Evolutionary conservation across 2,113 vertebrate species (phyloP), one percentile per base, ranked within the genome.

Genomic region (Euleptes europaea): DNA sequence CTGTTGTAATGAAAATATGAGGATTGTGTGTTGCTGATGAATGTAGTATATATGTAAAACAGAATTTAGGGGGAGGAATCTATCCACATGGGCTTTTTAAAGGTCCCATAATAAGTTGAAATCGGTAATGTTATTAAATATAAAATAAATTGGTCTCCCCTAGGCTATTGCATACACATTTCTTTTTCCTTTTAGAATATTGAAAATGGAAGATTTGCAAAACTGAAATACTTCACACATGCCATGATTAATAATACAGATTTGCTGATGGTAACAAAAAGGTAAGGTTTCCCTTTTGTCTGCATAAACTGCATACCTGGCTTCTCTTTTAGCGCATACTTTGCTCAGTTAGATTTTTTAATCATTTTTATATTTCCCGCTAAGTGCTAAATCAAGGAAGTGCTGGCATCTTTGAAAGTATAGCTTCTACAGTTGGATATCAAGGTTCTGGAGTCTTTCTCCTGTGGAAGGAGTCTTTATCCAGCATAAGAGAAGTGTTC

Each of bases 191-290:
- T 94, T 84, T 96, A 99, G 98, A 98, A 97, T 97, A 98, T 99
- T 94, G 98, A 99, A 96, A 98, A 99, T 7, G 98, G 98, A 94
- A 97, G 98, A 94, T 99, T 99, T 97, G 97, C 98, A 93, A 98
- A 98, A 95, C 98, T 97, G 93, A 97, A 94, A 93, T 99, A 99
- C 86, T 98, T 99, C 95, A 97, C 98, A 85, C 98, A 99, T 89
- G 98, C 98, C 89, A 99, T 97, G 95, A 97, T 99, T 89, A 99
- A 99, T 92, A 98, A 97, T 44, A 98, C 98, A 0, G 98, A 99
- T 95, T 97, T 98, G 92, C 94, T 99, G 88, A 99, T 99, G 98
- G 98, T 99, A 92, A 99, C 98, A 57, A 99, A 97, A 96, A 97
- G 97, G 98, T 99, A 96, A 90, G 13, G 13, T 35, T 93, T 86